Percentiles rank a stretch among this genome's conserved stretches.
Conservation (phyloP, 1,140 invertebrate genomes). For the Hyles euphorbiae region DNA sequence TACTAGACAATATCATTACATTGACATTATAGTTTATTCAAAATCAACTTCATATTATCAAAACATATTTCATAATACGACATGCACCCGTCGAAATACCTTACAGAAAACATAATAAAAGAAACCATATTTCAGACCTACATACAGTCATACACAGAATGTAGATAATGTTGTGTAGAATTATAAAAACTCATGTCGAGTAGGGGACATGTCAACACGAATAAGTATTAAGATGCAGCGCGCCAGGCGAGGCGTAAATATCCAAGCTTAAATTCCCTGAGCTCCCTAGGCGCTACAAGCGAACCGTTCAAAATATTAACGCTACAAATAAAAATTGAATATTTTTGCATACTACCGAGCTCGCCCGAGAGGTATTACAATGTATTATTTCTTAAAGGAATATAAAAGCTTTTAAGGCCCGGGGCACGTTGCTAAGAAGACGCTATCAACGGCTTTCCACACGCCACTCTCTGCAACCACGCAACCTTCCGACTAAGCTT, state of each 20-base stretch:
- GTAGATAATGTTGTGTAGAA: no score
- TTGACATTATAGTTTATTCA: no score
- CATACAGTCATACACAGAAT: no score
- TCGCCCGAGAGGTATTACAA: slow-evolving; percentile 48
- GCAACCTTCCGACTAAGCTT: slow-evolving; percentile 37
- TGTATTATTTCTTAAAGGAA: slow-evolving; percentile 68
- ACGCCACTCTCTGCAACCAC: slow-evolving; percentile 33
- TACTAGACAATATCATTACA: no score
- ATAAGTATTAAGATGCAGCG: slow-evolving; percentile 53
- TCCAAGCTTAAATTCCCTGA: slow-evolving; percentile 57
- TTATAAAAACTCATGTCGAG: no score
- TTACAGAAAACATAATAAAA: no score
- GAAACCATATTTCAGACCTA: no score
- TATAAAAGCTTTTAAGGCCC: slow-evolving; percentile 70
- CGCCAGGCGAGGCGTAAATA: slow-evolving; percentile 53
- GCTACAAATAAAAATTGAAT: slow-evolving; percentile 66
- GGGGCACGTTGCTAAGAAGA: slow-evolving; percentile 56
- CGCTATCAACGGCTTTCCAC: slow-evolving; percentile 45
- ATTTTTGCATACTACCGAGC: slow-evolving; percentile 63
- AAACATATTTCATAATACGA: no score
- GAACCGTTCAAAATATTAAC: slow-evolving; percentile 56
- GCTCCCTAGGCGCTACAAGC: slow-evolving; percentile 36
- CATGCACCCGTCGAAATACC: no score
- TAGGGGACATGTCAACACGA: slow-evolving; percentile 37
- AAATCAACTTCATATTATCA: no score